Conservation (phyloP, 2,888 invertebrate species). For the Lagria hirta region DNA sequence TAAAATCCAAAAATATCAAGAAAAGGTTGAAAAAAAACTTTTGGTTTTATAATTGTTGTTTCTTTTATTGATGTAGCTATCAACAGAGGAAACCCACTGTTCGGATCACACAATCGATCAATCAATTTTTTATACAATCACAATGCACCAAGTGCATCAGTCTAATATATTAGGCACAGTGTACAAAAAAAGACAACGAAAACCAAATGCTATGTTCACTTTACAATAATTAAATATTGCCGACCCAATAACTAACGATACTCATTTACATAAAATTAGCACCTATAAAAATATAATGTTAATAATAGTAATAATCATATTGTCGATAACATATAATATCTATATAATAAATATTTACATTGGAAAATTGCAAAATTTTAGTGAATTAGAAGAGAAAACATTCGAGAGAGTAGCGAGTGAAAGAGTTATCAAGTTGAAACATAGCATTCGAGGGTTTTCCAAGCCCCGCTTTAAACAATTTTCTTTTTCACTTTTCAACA, state of each 20-base stretch:
- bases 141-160: constrained; percentile 40
- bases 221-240: too few relatives aligned
- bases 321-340: too few relatives aligned
- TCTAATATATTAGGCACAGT: constrained; percentile 53
- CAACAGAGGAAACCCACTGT: constrained; percentile 52
- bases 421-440: too few relatives aligned
- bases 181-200: constrained; percentile 45
- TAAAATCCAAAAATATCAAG: too few relatives aligned
- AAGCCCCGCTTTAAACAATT: constrained; percentile 48
- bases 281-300: too few relatives aligned
- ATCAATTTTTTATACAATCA: constrained; percentile 30
- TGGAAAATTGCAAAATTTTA: too few relatives aligned
- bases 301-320: too few relatives aligned
- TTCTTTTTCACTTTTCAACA: constrained; percentile 46
- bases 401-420: too few relatives aligned
- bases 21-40: constrained; percentile 17
- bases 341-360: too few relatives aligned
- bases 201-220: constrained; percentile 48
- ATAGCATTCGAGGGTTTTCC: constrained; percentile 36
- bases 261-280: too few relatives aligned
- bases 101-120: constrained; percentile 48
- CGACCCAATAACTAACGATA: too few relatives aligned
- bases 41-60: constrained; percentile 40
- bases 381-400: too few relatives aligned
- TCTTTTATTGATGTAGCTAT: constrained; percentile 51